These are phyloP conservation scores for Nudaria mundana DNA, from an alignment of 2,888 invertebrate species.

Conservation along the genomic window DNA sequence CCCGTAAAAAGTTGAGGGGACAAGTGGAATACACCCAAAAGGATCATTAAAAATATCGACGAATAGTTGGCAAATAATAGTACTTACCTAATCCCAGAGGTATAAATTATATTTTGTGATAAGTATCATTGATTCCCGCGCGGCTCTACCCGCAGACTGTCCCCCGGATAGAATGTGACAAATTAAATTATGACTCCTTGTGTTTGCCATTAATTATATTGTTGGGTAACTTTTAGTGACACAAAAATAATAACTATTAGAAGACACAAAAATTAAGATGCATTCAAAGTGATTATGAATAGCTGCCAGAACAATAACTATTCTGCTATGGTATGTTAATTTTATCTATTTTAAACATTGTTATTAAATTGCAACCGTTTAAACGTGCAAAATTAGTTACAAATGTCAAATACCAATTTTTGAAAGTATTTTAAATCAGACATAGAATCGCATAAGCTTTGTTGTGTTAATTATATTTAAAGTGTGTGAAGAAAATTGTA, in stretches of 20 bases:
- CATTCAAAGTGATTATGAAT: too few species aligned
- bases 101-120: slow-evolving; percentile 62
- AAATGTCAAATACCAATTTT: neutral
- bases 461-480: too few species aligned
- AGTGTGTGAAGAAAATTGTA: slow-evolving; percentile 25
- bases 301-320: too few species aligned
- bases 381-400: neutral
- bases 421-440: too few species aligned
- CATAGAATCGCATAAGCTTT: too few species aligned
- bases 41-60: slow-evolving; percentile 22
- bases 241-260: too few species aligned
- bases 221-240: too few species aligned
- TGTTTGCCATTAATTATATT: slow-evolving; percentile 43
- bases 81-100: slow-evolving; percentile 52
- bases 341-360: neutral
- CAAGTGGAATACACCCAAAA: slow-evolving; percentile 3
- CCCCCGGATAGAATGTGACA: slow-evolving; percentile 45
- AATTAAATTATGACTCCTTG: slow-evolving; percentile 47
- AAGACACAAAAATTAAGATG: too few species aligned
- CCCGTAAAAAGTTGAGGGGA: neutral
- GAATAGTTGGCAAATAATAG: slow-evolving; percentile 19
- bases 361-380: neutral
- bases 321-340: too few species aligned
- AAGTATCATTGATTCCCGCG: slow-evolving; percentile 50
- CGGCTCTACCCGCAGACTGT: slow-evolving; percentile 60